These are phyloP conservation scores for Barbus barbus DNA, from an alignment of 2,113 vertebrate genomes.

Conservation along the genomic window DNA sequence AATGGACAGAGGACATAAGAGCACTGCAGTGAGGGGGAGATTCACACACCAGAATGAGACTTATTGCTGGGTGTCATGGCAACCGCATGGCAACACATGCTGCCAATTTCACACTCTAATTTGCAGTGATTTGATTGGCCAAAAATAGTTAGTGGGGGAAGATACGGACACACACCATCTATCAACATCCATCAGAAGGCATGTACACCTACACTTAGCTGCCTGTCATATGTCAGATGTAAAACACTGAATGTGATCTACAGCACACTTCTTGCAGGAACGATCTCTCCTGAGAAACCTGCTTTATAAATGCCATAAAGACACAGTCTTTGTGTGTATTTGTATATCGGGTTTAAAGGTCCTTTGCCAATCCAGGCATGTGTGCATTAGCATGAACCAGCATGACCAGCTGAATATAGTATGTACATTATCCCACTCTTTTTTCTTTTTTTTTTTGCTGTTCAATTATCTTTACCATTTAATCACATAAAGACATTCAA, in stretches of 20 bases:
- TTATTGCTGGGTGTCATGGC: constrained; percentile 71
- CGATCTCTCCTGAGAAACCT: neutral
- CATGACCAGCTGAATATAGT: neutral
- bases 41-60: constrained; percentile 47
- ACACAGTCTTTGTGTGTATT: neutral
- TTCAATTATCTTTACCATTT: neutral
- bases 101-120: constrained; percentile 76
- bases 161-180: constrained; percentile 45
- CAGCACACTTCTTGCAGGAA: neutral
- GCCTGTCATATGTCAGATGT: neutral
- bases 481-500: neutral
- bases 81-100: constrained; percentile 72
- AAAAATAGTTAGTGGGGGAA: constrained; percentile 36
- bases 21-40: neutral
- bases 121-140: constrained; percentile 66
- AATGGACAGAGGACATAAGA: constrained; percentile 14
- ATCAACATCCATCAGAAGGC: neutral
- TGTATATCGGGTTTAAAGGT: neutral
- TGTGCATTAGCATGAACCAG: neutral
- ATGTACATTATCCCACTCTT: neutral
- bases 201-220: neutral
- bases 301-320: neutral
- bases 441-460: too few relatives aligned
- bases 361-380: neutral
- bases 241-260: neutral